phyloP scores from a whole-genome alignment of 2,113 vertebrate genomes.

The Indri indri region DNA sequence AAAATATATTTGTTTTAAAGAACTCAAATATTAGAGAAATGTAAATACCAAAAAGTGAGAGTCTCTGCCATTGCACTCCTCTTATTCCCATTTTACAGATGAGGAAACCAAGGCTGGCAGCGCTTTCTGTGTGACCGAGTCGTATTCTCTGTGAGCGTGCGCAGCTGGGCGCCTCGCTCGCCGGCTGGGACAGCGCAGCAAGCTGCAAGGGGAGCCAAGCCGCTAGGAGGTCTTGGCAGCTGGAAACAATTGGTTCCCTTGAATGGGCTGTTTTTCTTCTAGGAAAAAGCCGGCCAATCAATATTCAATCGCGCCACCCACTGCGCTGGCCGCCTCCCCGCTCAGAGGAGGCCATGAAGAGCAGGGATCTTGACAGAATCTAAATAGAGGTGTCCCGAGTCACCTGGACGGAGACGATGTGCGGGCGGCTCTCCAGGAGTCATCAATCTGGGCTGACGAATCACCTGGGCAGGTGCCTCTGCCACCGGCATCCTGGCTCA shows the following conservation, averaged over 20 bases:
- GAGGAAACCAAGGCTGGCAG: too few species aligned
- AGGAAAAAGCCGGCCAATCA: not conserved
- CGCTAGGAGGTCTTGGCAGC: too few species aligned
- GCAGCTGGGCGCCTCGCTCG: too few species aligned
- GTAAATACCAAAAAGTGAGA: not conserved
- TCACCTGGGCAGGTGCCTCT: not conserved
- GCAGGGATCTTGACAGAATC: not conserved
- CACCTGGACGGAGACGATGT: accelerated
- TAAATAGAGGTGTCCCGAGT: not conserved
- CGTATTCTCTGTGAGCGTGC: not conserved
- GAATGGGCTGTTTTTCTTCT: not conserved
- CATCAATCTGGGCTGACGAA: not conserved
- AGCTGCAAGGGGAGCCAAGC: not conserved
- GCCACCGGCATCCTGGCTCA: not conserved
- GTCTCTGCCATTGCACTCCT: too few species aligned
- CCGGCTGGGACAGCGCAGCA: too few species aligned
- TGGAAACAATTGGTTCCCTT: not conserved
- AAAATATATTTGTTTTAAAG: not conserved
- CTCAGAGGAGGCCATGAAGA: not conserved
- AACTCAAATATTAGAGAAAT: not conserved
- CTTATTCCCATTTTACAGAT: not conserved
- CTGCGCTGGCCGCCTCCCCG: not conserved
- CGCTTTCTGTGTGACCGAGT: not conserved
- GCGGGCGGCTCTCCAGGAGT: not conserved
- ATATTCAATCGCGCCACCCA: not conserved